These are phyloP conservation scores for Gila orcuttii DNA, from an alignment of 2,113 vertebrate genomes.

Conservation along the genomic window DNA sequence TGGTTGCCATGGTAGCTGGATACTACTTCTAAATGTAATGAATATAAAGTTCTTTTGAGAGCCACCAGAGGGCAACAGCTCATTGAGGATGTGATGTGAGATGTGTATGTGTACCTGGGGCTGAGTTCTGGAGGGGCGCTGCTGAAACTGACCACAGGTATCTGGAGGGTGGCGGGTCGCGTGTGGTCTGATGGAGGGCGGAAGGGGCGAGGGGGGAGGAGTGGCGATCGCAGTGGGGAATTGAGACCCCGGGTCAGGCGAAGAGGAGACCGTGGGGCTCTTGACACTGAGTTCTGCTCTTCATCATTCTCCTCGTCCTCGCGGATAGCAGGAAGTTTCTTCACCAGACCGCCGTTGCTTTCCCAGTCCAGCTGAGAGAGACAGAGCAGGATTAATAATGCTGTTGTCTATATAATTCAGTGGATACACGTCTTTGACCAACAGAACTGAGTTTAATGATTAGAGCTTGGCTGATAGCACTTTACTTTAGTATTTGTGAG, in stretches of 20 bases:
- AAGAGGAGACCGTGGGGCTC: constrained; percentile 72
- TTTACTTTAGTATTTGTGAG: neutral
- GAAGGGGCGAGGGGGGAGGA: constrained; percentile 74
- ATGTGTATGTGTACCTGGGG: constrained; percentile 71
- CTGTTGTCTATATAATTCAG: neutral
- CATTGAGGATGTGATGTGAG: neutral
- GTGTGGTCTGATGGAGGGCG: constrained; percentile 68
- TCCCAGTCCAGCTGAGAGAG: constrained; percentile 76
- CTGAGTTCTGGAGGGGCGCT: constrained; percentile 75
- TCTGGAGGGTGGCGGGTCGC: constrained; percentile 77
- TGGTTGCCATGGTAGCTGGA: constrained; percentile 71
- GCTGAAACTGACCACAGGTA: constrained; percentile 78
- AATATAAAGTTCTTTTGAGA: constrained; percentile 32
- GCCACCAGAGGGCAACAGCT: constrained; percentile 48
- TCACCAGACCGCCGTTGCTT: constrained; percentile 79
- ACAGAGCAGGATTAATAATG: neutral
- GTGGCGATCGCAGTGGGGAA: constrained; percentile 79
- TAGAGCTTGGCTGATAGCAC: neutral
- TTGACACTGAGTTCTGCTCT: constrained; percentile 68
- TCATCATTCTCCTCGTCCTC: constrained; percentile 82
- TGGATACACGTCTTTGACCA: neutral
- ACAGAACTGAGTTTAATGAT: neutral
- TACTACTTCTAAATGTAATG: constrained; percentile 49
- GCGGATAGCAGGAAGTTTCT: constrained; percentile 80
- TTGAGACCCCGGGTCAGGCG: constrained; percentile 71